Evolutionary conservation across 2,113 vertebrate species (phyloP).

Genomic region (Agapornis roseicollis): DNA sequence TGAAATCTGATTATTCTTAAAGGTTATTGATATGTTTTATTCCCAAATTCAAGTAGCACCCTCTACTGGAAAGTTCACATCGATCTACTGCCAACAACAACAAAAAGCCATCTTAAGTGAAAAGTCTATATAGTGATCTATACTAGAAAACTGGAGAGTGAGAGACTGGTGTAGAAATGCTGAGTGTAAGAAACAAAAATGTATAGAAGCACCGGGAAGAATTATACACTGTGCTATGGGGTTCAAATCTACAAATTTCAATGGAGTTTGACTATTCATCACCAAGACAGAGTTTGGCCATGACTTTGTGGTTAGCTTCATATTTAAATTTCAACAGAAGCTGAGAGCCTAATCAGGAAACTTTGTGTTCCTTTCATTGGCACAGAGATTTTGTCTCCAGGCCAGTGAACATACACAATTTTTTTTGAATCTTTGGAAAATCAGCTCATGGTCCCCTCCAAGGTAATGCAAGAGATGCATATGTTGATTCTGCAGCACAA

Average conservation of each 20-base stretch:
- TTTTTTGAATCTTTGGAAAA: background rate
- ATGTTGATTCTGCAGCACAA: background rate
- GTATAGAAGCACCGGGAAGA: background rate
- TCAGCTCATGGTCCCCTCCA: background rate
- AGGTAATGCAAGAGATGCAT: background rate
- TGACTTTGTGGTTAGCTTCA: background rate
- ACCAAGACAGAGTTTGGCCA: background rate
- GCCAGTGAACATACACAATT: background rate
- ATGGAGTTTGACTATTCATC: background rate
- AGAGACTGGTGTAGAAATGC: background rate
- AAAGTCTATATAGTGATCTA: background rate
- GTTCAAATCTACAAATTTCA: background rate
- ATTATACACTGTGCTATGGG: background rate
- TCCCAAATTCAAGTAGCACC: constrained; percentile 5
- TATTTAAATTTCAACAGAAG: constrained; percentile 8
- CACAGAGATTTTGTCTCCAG: background rate
- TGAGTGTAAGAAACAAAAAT: background rate
- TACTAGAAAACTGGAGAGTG: background rate
- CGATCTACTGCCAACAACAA: background rate
- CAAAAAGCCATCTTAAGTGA: background rate
- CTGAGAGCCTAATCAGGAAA: background rate
- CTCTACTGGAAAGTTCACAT: background rate
- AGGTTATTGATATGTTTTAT: background rate
- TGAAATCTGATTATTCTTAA: background rate
- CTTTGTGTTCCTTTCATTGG: background rate